Base-by-base conservation (phyloP, 2,113 vertebrate genomes). In the Plestiodon gilberti region DNA sequence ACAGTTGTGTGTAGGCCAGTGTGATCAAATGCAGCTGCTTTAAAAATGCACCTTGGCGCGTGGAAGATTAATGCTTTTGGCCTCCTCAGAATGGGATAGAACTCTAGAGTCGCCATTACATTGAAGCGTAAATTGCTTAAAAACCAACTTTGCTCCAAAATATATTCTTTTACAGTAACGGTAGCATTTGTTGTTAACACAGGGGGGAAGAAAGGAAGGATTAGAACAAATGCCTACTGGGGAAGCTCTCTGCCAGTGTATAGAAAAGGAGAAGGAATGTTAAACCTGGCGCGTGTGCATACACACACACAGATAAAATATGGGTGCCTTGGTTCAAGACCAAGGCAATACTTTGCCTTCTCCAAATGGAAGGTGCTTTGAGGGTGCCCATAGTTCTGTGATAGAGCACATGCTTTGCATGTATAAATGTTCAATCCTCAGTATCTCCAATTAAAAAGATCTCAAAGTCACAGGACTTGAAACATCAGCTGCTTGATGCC, bases 11-110 rank as follows among this genome's bases (percentile, higher is more conserved):
- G n/a, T n/a, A 89, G 70, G 43, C 67, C 81, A 86, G 88, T 78
- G 77, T 75, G 85, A 89, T 93, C 83, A 89, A 89, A 93, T 77
- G 70, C n/a, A 80, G 70, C 61, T 61, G 74, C 23, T 22, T 52
- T 65, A 89, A 73, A 78, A 88, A 73, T 10, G 48, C 74, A 28
- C n/a, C 22, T 28, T 73, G 83, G n/a, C n/a, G n/a, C n/a, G n/a
- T n/a, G n/a, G n/a, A 86, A 90, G 87, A 85, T 90, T 90, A 70
- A 90, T 93, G 81, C 17, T 0, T 61, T 0, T 2, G 78, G 74
- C 70, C 82, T 89, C 55, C 48, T 33, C 2, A 0, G 4, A 90
- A 48, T 2, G 0, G 25, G 59, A 35, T n/a, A 65, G 38, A 91
- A 88, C 35, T 71, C 82, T 57, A 30, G 30, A 83, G 57, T 52